Evolutionary conservation across 2,113 vertebrate genomes (phyloP).

Genomic region (Seriola quinqueradiata): DNA sequence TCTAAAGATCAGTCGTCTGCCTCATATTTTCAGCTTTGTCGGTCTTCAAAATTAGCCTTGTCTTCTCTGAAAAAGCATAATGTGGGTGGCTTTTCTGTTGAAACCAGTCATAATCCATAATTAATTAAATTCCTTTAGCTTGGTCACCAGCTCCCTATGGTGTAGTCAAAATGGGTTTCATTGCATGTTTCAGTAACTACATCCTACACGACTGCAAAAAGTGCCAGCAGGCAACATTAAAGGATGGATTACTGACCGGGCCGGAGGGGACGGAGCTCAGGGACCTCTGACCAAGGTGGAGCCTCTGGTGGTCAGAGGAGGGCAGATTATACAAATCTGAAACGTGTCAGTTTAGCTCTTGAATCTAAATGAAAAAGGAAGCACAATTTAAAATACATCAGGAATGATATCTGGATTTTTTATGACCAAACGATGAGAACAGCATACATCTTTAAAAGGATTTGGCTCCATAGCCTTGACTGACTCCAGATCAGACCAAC

Average conservation of each 20-base stretch:
- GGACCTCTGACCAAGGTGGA: background rate
- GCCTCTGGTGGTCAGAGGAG: background rate
- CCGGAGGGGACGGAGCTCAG: background rate
- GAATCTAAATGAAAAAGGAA: background rate
- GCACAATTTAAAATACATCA: too few species aligned
- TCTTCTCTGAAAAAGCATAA: background rate
- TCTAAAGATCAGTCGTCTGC: background rate
- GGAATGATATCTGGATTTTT: background rate
- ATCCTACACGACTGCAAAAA: background rate
- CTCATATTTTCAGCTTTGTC: background rate
- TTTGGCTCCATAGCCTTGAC: background rate
- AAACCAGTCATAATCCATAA: constrained; percentile 24
- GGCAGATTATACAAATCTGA: background rate
- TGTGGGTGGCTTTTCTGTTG: background rate
- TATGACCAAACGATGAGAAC: background rate
- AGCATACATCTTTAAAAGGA: background rate
- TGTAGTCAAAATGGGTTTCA: background rate
- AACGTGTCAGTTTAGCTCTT: background rate
- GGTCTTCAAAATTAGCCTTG: background rate
- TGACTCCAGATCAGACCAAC: background rate
- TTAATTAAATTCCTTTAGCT: constrained; percentile 33
- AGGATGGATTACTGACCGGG: constrained; percentile 7
- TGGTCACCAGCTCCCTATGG: background rate
- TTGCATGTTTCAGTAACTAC: background rate
- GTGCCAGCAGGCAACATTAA: background rate